Evolutionary conservation across 2,113 vertebrate genomes (phyloP).

Genomic region (Cygnus buccinator): DNA sequence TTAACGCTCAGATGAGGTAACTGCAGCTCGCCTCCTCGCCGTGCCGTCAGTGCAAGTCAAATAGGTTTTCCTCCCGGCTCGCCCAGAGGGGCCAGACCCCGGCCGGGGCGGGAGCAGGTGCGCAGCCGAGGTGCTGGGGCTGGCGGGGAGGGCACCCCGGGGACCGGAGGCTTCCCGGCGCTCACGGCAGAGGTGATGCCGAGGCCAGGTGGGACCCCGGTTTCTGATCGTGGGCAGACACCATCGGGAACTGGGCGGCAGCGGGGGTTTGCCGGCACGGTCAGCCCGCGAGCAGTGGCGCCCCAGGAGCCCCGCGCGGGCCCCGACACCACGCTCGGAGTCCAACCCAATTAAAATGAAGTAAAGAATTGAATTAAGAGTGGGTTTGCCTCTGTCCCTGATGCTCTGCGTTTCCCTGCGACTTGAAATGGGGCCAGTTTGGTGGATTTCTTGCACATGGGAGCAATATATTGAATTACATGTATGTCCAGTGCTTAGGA

Average conservation of each 20-base stretch:
- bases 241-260: neutral
- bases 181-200: fast-evolving
- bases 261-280: neutral
- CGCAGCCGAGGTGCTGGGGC: neutral
- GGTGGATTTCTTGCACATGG: constrained; percentile 67
- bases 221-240: neutral
- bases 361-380: neutral
- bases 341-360: neutral
- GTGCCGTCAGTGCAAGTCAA: neutral
- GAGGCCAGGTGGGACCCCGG: neutral
- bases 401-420: neutral
- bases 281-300: fast-evolving
- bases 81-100: neutral
- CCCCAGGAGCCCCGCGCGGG: fast-evolving
- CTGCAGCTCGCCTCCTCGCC: neutral
- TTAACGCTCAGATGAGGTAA: constrained; percentile 49
- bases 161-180: neutral
- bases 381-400: neutral
- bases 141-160: neutral
- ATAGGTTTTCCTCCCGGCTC: neutral
- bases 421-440: constrained; percentile 52
- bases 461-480: constrained; percentile 74
- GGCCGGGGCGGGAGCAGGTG: neutral
- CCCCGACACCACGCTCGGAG: fast-evolving
- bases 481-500: constrained; percentile 45